phyloP scores from a whole-genome alignment of 2,888 invertebrate species.

The Hemicrepidius hirtus region DNA sequence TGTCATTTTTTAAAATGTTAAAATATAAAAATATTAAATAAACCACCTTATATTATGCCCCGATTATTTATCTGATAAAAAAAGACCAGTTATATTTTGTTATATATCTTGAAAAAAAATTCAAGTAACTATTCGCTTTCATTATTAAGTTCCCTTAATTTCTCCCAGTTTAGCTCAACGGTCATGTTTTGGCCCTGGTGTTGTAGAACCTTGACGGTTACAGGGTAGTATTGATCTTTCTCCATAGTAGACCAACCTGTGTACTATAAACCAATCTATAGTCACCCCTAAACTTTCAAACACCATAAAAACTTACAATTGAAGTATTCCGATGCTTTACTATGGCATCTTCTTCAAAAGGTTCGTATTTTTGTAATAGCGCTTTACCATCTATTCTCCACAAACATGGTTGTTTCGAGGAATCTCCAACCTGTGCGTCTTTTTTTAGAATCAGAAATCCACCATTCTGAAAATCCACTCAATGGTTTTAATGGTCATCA shows the following conservation, averaged over 20 bases:
- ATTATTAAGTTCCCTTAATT: constrained; percentile 65
- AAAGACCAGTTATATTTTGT: too few species aligned
- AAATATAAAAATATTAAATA: too few species aligned
- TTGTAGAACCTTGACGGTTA: constrained; percentile 66
- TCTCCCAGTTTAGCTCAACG: constrained; percentile 68
- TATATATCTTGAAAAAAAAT: too few species aligned
- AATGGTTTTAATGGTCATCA: too few species aligned
- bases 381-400: constrained; percentile 72
- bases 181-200: constrained; percentile 67
- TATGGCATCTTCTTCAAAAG: constrained; percentile 68
- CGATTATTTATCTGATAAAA: too few species aligned
- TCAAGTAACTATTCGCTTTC: constrained; percentile 65
- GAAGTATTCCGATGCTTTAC: constrained; percentile 69
- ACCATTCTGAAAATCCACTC: constrained; percentile 65
- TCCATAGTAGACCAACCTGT: constrained; percentile 71
- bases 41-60: too few species aligned
- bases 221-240: constrained; percentile 68
- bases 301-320: constrained; percentile 64
- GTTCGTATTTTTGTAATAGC: constrained; percentile 72
- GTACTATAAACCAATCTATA: constrained; percentile 63
- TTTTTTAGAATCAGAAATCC: constrained; percentile 69
- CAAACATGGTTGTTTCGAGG: constrained; percentile 68
- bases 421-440: constrained; percentile 68
- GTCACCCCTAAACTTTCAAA: background rate
- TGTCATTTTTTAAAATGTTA: too few species aligned